These are phyloP conservation scores for Galemys pyrenaicus DNA, from an alignment of 2,113 vertebrate species.

Conservation along the genomic window DNA sequence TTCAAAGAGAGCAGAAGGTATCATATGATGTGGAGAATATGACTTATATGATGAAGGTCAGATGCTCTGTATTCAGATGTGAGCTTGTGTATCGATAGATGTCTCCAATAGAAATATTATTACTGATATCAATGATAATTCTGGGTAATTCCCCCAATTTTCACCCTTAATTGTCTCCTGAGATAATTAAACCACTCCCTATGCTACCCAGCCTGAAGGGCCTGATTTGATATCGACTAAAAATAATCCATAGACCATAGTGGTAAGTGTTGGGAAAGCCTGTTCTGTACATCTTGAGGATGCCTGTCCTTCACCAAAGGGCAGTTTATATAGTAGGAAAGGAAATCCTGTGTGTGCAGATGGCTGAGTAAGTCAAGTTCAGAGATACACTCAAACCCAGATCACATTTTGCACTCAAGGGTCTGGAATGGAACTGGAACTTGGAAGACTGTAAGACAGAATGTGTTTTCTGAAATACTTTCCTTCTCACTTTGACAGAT, in stretches of 20 bases:
- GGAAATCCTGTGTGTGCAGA: not conserved
- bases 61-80: no score
- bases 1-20: not conserved
- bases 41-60: not conserved
- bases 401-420: rapidly evolving
- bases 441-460: not conserved
- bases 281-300: not conserved
- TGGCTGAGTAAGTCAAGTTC: not conserved
- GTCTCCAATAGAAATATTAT: no score
- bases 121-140: no score
- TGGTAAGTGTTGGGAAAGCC: not conserved
- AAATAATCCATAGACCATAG: not conserved
- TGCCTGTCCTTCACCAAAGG: not conserved
- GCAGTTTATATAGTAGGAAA: not conserved
- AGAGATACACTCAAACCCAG: not conserved
- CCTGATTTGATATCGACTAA: not conserved
- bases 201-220: no score
- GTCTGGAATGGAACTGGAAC: not conserved
- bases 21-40: not conserved
- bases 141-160: no score
- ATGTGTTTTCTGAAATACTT: not conserved
- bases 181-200: no score
- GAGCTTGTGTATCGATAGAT: no score
- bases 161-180: no score
- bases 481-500: not conserved